Conservation (phyloP, 2,797 vertebrate genomes). For the Garrulus glandarius region DNA sequence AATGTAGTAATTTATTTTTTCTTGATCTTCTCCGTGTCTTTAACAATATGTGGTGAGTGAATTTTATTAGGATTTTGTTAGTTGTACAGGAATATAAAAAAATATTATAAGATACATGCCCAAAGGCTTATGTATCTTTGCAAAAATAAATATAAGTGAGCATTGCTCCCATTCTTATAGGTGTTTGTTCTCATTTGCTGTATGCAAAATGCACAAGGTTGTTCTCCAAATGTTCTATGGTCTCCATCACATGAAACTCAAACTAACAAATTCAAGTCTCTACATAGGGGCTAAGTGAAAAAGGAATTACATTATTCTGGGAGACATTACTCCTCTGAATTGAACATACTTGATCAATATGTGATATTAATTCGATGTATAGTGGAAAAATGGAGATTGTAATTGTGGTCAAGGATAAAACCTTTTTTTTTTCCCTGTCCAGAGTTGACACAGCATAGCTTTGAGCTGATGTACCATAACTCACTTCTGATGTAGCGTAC, state of each 20-base stretch:
- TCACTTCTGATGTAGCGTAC: neutral
- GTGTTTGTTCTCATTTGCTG: neutral
- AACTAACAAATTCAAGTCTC: neutral
- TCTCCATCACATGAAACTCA: neutral
- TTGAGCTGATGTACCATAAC: neutral
- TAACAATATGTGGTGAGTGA: neutral
- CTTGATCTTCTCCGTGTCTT: neutral
- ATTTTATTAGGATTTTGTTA: neutral
- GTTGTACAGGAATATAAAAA: neutral
- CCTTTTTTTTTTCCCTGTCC: neutral
- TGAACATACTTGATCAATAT: neutral
- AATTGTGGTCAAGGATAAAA: neutral
- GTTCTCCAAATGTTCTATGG: neutral
- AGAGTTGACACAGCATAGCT: fast-evolving
- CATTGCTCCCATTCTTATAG: neutral
- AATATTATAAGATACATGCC: neutral
- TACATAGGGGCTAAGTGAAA: neutral
- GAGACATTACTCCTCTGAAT: neutral
- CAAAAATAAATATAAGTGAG: neutral
- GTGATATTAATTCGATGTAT: neutral
- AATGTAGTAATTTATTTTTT: neutral
- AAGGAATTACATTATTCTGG: neutral
- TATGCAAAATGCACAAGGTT: neutral
- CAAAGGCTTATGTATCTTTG: neutral
- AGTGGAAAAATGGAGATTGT: neutral